Conservation (phyloP, 2,888 invertebrate genomes). For the Esperia sulphurella region DNA sequence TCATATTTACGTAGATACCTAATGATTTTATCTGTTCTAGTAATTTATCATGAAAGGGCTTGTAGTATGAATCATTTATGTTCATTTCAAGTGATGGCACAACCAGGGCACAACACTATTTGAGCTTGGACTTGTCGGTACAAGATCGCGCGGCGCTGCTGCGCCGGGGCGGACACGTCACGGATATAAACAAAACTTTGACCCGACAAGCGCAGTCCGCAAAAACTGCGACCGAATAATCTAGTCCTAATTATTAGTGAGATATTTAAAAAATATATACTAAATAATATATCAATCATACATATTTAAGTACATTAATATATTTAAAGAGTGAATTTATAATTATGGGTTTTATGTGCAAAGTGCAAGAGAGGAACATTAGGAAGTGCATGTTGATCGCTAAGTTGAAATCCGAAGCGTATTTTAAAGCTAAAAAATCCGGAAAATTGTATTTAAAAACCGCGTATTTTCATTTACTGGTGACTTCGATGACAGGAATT, state of each 20-base stretch:
- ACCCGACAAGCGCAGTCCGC: neutral
- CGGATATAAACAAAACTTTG: neutral
- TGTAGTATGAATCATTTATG: too few species aligned
- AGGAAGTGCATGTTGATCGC: slow-evolving; percentile 8
- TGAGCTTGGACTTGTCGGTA: slow-evolving; percentile 15
- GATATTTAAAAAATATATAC: neutral
- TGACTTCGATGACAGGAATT: slow-evolving; percentile 19
- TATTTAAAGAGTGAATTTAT: neutral
- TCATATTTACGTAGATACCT: too few species aligned
- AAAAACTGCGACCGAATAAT: neutral
- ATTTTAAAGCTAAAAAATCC: slow-evolving; percentile 21
- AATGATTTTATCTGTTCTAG: too few species aligned
- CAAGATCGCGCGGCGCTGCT: slow-evolving; percentile 2
- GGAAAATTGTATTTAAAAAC: slow-evolving; percentile 11
- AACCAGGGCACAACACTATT: slow-evolving; percentile 2
- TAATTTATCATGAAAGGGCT: too few species aligned
- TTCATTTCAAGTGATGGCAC: neutral
- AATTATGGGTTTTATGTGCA: slow-evolving; percentile 34
- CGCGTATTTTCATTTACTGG: slow-evolving; percentile 20
- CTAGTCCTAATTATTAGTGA: slow-evolving; percentile 5
- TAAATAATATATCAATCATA: neutral
- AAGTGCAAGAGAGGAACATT: slow-evolving; percentile 21
- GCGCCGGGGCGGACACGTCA: neutral
- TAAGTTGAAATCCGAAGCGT: slow-evolving; percentile 25
- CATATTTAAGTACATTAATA: neutral